A percentile compares a stretch with the other conserved stretches of the same genome.
These are phyloP conservation scores for Sebastes fasciatus DNA, from an alignment of 2,113 vertebrate species.

Conservation along the genomic window DNA sequence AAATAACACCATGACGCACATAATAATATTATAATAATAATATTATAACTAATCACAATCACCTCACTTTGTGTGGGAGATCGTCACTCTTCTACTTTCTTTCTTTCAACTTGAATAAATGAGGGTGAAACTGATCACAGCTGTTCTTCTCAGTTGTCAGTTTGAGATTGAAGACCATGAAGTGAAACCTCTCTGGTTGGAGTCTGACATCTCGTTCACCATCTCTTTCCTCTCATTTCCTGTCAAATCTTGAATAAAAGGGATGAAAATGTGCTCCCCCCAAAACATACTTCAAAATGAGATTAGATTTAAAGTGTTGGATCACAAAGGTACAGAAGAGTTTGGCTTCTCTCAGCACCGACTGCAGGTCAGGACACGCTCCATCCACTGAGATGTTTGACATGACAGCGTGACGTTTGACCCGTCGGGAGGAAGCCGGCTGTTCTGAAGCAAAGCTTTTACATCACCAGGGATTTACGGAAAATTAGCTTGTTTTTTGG, in stretches of 20 bases:
- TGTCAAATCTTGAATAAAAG: background rate
- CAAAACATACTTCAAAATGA: no score
- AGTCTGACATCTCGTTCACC: background rate
- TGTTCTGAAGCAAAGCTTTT: no score
- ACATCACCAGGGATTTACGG: background rate
- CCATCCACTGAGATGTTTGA: background rate
- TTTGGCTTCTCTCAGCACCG: background rate
- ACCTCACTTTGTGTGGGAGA: background rate
- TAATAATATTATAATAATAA: background rate
- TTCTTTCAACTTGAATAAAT: no score
- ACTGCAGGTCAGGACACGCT: background rate
- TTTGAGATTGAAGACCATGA: background rate
- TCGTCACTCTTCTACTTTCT: no score
- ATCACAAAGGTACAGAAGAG: background rate
- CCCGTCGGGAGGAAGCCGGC: background rate
- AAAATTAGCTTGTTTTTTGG: background rate
- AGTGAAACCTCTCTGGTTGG: background rate
- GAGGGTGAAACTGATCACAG: background rate
- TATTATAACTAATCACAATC: background rate
- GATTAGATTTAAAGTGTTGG: no score
- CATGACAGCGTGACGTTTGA: background rate
- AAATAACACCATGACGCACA: conserved; percentile 25
- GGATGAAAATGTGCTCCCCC: no score
- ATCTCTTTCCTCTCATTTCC: background rate
- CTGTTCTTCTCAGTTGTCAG: no score